A percentile compares a stretch with the other conserved stretches of the same genome.
phyloP scores from a whole-genome alignment of 2,888 invertebrate species.

The Pollenia angustigena region DNA sequence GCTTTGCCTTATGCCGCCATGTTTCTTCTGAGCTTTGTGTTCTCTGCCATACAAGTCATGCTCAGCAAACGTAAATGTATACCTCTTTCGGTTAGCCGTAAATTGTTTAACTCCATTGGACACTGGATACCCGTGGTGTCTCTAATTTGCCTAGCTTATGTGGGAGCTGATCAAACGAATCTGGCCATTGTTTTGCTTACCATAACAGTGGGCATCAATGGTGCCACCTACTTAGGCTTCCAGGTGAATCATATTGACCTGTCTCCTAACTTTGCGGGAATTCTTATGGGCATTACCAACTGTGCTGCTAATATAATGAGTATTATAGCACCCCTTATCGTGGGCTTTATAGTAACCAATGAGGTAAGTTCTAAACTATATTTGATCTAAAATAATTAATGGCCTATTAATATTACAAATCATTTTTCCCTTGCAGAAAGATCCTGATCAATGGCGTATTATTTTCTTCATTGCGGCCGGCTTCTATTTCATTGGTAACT shows the following conservation, averaged over 20 bases:
- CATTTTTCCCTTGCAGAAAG: constrained; percentile 85
- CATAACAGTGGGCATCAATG: constrained; percentile 90
- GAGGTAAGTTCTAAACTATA: constrained; percentile 85
- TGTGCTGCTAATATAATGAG: constrained; percentile 91
- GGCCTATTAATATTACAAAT: constrained; percentile 34
- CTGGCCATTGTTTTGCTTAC: constrained; percentile 88
- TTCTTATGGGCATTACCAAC: constrained; percentile 93
- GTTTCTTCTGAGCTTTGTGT: constrained; percentile 89
- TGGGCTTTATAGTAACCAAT: constrained; percentile 88
- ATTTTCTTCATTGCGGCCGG: constrained; percentile 90
- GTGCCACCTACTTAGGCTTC: constrained; percentile 90
- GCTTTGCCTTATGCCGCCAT: constrained; percentile 90
- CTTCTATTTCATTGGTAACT: constrained; percentile 88
- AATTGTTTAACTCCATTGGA: constrained; percentile 86
- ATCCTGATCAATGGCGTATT: constrained; percentile 88
- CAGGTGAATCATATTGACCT: constrained; percentile 94
- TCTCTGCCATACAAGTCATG: constrained; percentile 88
- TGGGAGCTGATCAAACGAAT: constrained; percentile 80
- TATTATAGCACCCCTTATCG: constrained; percentile 90
- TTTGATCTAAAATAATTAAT: background rate
- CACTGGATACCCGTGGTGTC: constrained; percentile 89
- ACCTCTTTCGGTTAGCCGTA: constrained; percentile 83
- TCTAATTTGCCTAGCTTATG: constrained; percentile 87
- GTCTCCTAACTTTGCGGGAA: constrained; percentile 92
- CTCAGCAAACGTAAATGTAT: constrained; percentile 80